These are phyloP conservation scores for Eustalomyia histrio DNA, from an alignment of 2,888 invertebrate species.

Conservation along the genomic window DNA sequence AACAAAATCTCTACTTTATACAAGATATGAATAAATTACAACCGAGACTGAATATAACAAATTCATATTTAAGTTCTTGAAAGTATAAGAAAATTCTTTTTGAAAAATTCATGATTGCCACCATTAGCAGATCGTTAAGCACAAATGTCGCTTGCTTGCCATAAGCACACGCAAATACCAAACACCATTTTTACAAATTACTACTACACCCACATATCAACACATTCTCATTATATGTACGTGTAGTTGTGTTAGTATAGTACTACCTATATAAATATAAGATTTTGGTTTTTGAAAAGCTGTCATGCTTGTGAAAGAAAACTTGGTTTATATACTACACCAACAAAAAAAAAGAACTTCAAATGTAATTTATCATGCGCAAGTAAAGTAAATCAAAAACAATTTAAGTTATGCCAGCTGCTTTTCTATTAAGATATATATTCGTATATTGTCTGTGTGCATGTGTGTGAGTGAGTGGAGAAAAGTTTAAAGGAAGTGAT, in stretches of 20 bases:
- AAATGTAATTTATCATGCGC: constrained; percentile 65
- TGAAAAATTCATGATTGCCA: constrained; percentile 60
- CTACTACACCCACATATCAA: background rate
- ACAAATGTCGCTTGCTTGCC: constrained; percentile 61
- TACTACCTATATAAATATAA: constrained; percentile 3
- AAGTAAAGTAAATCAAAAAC: constrained; percentile 65
- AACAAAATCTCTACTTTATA: constrained; percentile 12
- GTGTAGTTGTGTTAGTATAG: constrained; percentile 21
- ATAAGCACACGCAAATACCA: constrained; percentile 17
- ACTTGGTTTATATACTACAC: constrained; percentile 4
- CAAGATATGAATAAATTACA: constrained; percentile 47
- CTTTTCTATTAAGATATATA: background rate
- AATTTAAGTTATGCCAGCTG: constrained; percentile 64
- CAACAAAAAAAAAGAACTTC: constrained; percentile 40
- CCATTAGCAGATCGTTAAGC: constrained; percentile 65
- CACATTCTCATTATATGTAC: constrained; percentile 31
- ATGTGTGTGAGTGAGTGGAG: background rate
- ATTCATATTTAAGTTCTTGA: background rate
- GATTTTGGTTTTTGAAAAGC: constrained; percentile 35
- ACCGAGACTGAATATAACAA: background rate
- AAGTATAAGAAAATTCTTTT: constrained; percentile 4
- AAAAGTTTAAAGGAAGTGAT: constrained; percentile 36
- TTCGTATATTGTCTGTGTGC: background rate
- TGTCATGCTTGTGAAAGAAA: constrained; percentile 52
- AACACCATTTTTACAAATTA: constrained; percentile 28